phyloP scores from a whole-genome alignment of 2,113 vertebrate species.

The Potamarius usumacintae region DNA sequence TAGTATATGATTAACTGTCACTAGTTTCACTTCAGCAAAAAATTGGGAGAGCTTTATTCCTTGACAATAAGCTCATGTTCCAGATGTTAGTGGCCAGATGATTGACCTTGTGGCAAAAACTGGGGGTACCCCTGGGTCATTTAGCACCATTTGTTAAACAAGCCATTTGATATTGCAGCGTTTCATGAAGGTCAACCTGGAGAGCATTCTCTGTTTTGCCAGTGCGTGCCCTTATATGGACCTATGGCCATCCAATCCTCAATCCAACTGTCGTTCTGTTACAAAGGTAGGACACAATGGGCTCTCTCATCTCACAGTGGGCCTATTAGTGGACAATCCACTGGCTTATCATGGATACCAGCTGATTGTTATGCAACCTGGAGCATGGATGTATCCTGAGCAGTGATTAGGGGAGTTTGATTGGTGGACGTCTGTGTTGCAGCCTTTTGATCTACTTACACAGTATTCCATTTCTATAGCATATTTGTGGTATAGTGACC shows the following conservation, averaged over 20 bases:
- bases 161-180: not conserved
- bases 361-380: too few relatives aligned
- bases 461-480: too few relatives aligned
- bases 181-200: not conserved
- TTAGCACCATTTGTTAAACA: not conserved
- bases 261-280: not conserved
- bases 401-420: too few relatives aligned
- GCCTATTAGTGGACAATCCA: too few relatives aligned
- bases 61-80: not conserved
- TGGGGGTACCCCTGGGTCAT: not conserved
- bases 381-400: too few relatives aligned
- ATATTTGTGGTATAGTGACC: too few relatives aligned
- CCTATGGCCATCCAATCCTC: not conserved
- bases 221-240: not conserved
- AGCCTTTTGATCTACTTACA: too few relatives aligned
- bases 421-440: too few relatives aligned
- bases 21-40: not conserved
- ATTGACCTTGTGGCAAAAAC: too few relatives aligned
- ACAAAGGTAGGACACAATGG: not conserved
- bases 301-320: not conserved
- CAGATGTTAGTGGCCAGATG: too few relatives aligned
- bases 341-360: too few relatives aligned
- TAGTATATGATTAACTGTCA: too few relatives aligned
- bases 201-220: not conserved
- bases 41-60: not conserved